Evolutionary conservation across 2,113 vertebrate genomes (phyloP).

Genomic region (Lathamus discolor): DNA sequence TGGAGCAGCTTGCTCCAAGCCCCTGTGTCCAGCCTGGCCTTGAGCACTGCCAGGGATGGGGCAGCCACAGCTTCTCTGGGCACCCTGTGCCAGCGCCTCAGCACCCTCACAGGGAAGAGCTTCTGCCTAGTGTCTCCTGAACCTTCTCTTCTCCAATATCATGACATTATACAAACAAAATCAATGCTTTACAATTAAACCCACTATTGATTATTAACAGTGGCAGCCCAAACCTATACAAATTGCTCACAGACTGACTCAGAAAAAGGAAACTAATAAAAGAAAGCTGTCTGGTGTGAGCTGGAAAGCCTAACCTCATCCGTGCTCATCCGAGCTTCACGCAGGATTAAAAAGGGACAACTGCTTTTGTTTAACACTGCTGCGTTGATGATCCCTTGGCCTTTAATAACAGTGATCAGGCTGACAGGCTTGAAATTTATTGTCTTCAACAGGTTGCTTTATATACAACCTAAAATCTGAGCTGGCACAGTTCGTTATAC

Average conservation of each 20-base stretch:
- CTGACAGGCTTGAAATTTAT: conserved; percentile 50
- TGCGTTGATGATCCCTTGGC: neutral
- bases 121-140: neutral
- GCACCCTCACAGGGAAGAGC: neutral
- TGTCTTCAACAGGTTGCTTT: conserved; percentile 61
- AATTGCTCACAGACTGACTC: neutral
- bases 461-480: conserved; percentile 59
- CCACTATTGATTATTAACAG: neutral
- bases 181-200: neutral
- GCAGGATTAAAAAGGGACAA: conserved; percentile 40
- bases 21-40: neutral
- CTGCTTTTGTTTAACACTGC: conserved; percentile 1
- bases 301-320: neutral
- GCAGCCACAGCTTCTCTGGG: neutral
- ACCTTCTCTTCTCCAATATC: neutral
- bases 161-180: neutral
- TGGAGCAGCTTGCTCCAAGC: neutral
- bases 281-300: neutral
- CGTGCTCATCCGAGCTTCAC: neutral
- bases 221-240: neutral
- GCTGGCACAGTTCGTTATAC: conserved; percentile 9
- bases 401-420: conserved; percentile 39
- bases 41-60: neutral
- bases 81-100: neutral
- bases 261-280: neutral